These are phyloP conservation scores for Atractosteus spatula DNA, from an alignment of 2,113 vertebrate genomes.

Conservation along the genomic window DNA sequence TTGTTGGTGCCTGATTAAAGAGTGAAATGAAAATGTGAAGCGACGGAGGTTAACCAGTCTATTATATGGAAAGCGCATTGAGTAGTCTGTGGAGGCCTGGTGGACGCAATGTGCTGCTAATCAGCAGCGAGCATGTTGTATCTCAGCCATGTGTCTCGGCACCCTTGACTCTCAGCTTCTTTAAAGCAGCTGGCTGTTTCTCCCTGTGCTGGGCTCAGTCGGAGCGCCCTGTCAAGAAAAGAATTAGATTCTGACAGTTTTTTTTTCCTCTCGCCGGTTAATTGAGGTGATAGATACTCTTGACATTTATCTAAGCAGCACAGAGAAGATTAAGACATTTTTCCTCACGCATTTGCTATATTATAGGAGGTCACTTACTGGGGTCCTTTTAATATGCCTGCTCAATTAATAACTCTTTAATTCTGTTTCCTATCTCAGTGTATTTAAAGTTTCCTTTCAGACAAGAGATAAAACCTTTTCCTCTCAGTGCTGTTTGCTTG, in stretches of 20 bases:
- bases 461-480: conserved; percentile 61
- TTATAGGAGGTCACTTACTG: conserved; percentile 74
- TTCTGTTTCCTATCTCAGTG: conserved; percentile 60
- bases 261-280: conserved; percentile 63
- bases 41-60: no score
- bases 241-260: conserved; percentile 76
- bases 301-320: conserved; percentile 75
- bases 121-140: conserved; percentile 62
- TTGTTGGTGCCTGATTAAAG: no score
- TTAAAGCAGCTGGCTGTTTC: no score
- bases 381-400: conserved; percentile 76
- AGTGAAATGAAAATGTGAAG: no score
- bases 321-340: conserved; percentile 76
- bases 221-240: conserved; percentile 67
- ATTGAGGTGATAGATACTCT: conserved; percentile 84
- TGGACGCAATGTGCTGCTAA: conserved; percentile 42
- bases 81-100: no score
- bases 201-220: conserved; percentile 54
- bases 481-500: conserved; percentile 49
- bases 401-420: conserved; percentile 74
- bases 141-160: conserved; percentile 54
- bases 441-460: conserved; percentile 67
- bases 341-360: conserved; percentile 60
- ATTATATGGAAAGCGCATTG: conserved; percentile 41
- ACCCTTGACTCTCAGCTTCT: conserved; percentile 50